Evolutionary conservation across 1,140 invertebrate species (phyloP).

Genomic region (Gryon sp.): DNA sequence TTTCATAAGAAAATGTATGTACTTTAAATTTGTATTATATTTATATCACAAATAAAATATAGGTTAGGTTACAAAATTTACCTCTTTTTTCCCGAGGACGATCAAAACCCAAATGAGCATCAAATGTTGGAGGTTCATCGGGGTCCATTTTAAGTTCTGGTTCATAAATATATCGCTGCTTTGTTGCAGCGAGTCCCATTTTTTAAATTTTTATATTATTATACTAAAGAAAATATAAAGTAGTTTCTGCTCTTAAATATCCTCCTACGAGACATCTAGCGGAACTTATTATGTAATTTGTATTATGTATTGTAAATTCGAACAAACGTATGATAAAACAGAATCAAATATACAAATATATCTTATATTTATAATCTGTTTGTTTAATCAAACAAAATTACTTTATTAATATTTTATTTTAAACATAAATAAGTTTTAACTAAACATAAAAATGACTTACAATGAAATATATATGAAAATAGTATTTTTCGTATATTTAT

Average conservation of each 20-base stretch:
- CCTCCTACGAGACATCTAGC: conserved; percentile 55
- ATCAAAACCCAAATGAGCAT: conserved; percentile 87
- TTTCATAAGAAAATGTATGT: no score
- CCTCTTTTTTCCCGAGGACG: conserved; percentile 87
- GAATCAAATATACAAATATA: no score
- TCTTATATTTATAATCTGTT: no score
- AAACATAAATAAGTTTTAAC: no score
- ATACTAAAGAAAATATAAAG: conserved; percentile 1
- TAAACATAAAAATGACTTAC: conserved; percentile 1
- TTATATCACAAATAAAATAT: not conserved
- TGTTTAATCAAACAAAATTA: not conserved
- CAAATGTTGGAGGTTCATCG: conserved; percentile 85
- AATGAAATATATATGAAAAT: no score
- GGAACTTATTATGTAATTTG: conserved; percentile 25
- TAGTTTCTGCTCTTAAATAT: not conserved
- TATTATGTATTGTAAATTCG: not conserved
- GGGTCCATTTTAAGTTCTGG: conserved; percentile 42
- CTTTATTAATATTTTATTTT: not conserved
- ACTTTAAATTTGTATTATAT: no score
- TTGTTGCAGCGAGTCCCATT: conserved; percentile 12
- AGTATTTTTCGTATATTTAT: no score
- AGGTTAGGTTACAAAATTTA: conserved; percentile 71
- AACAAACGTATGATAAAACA: conserved; percentile 4
- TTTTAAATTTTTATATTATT: not conserved
- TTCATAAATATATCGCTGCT: conserved; percentile 29